Conservation (phyloP, 2,113 vertebrate species). For the Tragelaphus strepsiceros region DNA sequence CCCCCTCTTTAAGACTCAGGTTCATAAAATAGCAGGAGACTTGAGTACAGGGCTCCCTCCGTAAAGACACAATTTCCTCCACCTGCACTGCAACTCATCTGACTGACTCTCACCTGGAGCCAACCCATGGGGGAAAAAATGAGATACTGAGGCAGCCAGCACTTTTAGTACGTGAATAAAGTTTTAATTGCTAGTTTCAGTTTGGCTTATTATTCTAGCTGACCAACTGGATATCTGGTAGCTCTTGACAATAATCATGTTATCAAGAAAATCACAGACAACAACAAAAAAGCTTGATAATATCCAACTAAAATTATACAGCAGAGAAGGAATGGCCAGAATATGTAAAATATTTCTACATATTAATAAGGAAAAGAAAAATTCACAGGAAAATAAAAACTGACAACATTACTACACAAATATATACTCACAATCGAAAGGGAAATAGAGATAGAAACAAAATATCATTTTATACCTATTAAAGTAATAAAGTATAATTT, state of each 20-base stretch:
- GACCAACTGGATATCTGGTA: neutral
- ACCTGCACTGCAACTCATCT: too few relatives aligned
- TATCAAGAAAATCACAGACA: neutral
- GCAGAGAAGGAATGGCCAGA: neutral
- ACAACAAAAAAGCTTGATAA: neutral
- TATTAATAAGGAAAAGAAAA: neutral
- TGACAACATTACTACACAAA: neutral
- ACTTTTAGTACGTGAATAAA: neutral
- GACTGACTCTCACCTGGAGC: neutral
- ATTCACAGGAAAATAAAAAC: neutral
- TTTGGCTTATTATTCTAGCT: neutral
- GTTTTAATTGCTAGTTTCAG: neutral
- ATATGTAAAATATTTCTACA: neutral
- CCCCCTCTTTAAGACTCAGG: neutral
- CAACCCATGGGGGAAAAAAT: neutral
- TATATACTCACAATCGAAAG: neutral
- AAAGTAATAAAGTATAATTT: neutral
- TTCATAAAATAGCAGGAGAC: neutral
- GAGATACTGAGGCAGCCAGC: neutral
- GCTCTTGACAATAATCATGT: neutral
- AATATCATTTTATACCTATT: neutral
- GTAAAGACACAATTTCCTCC: neutral
- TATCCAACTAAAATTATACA: neutral
- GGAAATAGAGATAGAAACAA: neutral
- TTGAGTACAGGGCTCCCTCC: neutral